Evolutionary conservation across 2,888 invertebrate species (phyloP), one percentile per base, ranked within the genome.

Genomic region (Calliphora vomitoria): DNA sequence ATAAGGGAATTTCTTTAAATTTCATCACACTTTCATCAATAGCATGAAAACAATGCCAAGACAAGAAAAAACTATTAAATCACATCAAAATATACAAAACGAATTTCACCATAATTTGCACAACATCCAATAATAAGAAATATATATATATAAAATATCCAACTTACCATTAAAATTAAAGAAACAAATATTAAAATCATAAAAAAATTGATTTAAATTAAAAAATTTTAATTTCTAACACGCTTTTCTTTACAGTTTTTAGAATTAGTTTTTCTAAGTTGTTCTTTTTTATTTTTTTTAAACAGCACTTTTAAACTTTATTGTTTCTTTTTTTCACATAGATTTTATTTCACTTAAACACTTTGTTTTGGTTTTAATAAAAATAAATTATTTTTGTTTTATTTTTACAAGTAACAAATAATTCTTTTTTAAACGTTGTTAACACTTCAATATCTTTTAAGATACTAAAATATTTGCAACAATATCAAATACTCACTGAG

Each of bases 381-480:
- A 25, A 44, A 8, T 38, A 44, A 8, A 18, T 20, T 2, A 25
- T 53, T 62, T 81, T 25, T 35, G 50, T 68, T 53, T 62, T 11
- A 25, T 55, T n/a, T 81, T 53, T 6, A 60, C 11, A 18, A 69
- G 11, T 18, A 35, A 68, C 66, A 82, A 72, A 55, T 25, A 72
- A 64, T 58, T 20, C 25, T 25, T 58, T 20, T 41, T 71, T 62
- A 18, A 47, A 80, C 82, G 87, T 87, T 89, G 88, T 89, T 88
- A 84, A 86, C 90, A 87, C 89, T 78, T 88, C 89, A 85, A 87
- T 85, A 88, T 88, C 89, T 87, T 89, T 82, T 79, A 78, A 85
- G 84, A 86, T 85, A 90, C 90, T 90, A 89, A 89, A 89, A 85
- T 86, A 89, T 89, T 89, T 89, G 89, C 90, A 90, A 89, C 86